These are phyloP conservation scores for Tragelaphus buxtoni DNA, from an alignment of 2,113 vertebrate genomes.

Conservation along the genomic window DNA sequence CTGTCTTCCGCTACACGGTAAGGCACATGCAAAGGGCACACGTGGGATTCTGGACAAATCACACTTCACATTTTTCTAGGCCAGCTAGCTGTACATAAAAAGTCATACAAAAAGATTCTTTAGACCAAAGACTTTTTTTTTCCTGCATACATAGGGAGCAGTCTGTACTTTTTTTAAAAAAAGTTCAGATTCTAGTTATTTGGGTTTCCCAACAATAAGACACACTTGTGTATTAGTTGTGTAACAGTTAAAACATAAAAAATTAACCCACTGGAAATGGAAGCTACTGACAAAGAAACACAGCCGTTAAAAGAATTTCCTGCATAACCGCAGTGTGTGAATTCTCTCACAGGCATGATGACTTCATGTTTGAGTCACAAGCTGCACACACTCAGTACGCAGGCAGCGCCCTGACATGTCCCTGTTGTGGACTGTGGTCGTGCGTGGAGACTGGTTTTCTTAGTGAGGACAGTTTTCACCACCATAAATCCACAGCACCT, in stretches of 20 bases:
- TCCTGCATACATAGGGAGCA: too few species aligned
- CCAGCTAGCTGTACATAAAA: neutral
- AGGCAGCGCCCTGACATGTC: rapidly evolving
- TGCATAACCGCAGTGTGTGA: rapidly evolving
- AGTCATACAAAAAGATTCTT: neutral
- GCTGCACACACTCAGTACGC: neutral
- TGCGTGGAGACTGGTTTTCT: neutral
- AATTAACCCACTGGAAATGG: too few species aligned
- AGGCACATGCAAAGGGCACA: rapidly evolving
- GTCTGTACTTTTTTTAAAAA: neutral
- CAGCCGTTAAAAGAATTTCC: neutral
- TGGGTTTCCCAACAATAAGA: neutral
- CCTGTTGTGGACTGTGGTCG: rapidly evolving
- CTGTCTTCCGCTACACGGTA: rapidly evolving
- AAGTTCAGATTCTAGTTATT: neutral
- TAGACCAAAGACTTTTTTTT: too few species aligned
- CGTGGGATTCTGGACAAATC: too few species aligned
- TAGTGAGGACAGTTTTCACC: neutral
- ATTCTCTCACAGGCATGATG: rapidly evolving
- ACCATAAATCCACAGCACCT: neutral
- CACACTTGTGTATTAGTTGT: rapidly evolving
- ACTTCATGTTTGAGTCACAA: neutral
- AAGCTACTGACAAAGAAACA: neutral
- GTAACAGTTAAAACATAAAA: neutral
- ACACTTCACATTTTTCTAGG: neutral